Percentiles rank a stretch among this genome's conserved stretches.
These are phyloP conservation scores for Zophobas atratus DNA, from an alignment of 1,140 invertebrate genomes.

Conservation along the genomic window DNA sequence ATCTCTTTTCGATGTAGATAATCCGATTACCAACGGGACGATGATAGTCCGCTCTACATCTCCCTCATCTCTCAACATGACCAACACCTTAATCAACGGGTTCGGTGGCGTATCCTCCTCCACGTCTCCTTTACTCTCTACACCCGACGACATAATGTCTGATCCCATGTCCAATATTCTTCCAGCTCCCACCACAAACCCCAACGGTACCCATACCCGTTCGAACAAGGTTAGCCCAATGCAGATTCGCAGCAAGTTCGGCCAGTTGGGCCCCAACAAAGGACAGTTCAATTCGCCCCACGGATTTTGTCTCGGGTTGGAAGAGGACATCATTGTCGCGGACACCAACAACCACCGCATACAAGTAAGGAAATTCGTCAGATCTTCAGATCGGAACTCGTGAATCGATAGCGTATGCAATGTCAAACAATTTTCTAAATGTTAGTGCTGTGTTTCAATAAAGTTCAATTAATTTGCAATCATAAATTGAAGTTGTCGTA, in stretches of 20 bases:
- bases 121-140: slow-evolving; percentile 75
- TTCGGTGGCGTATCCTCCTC: slow-evolving; percentile 74
- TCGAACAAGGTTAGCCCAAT: slow-evolving; percentile 84
- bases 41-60: slow-evolving; percentile 69
- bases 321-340: slow-evolving; percentile 96
- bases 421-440: too few relatives aligned
- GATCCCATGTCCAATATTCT: slow-evolving; percentile 65
- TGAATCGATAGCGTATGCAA: too few relatives aligned
- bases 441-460: too few relatives aligned
- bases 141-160: slow-evolving; percentile 66
- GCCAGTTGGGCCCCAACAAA: slow-evolving; percentile 90
- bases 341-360: slow-evolving; percentile 98
- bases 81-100: slow-evolving; percentile 71
- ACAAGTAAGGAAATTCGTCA: slow-evolving; percentile 75
- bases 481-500: too few relatives aligned
- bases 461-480: too few relatives aligned
- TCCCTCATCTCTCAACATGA: slow-evolving; percentile 64
- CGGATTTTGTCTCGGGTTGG: slow-evolving; percentile 94
- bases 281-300: slow-evolving; percentile 97
- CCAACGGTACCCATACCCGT: slow-evolving; percentile 70
- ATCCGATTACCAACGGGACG: slow-evolving; percentile 58
- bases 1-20: slow-evolving; percentile 30
- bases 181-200: slow-evolving; percentile 64
- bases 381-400: not conserved
- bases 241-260: slow-evolving; percentile 94